A percentile compares a stretch with the other conserved stretches of the same genome.
phyloP scores from a whole-genome alignment of 2,888 invertebrate genomes.

The Prosapia bicincta region DNA sequence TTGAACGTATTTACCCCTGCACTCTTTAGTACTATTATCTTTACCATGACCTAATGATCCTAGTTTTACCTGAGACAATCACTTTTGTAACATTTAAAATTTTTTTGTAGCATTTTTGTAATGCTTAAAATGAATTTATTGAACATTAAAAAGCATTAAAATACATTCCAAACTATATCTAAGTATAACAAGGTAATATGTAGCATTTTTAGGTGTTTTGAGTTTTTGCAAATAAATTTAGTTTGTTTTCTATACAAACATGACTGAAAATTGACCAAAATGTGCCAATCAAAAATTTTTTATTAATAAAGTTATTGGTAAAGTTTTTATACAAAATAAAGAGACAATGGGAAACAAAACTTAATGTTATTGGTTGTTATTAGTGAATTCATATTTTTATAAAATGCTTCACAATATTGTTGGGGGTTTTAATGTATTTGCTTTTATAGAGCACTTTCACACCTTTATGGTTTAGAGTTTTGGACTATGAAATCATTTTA shows the following conservation, averaged over 20 bases:
- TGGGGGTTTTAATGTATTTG: too few species aligned
- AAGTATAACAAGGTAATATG: not conserved
- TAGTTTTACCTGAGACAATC: not conserved
- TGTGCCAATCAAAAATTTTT: not conserved
- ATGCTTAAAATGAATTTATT: not conserved
- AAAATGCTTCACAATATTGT: too few species aligned
- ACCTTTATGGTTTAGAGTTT: too few species aligned
- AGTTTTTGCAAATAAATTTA: not conserved
- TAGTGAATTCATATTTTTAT: too few species aligned
- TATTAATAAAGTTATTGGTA: too few species aligned
- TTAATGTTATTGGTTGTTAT: too few species aligned
- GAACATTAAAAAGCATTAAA: not conserved
- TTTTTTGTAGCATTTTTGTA: not conserved
- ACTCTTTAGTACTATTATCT: not conserved
- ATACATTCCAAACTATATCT: not conserved
- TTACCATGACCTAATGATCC: not conserved
- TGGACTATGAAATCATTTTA: too few species aligned
- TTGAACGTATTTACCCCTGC: too few species aligned
- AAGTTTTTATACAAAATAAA: too few species aligned
- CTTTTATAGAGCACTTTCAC: too few species aligned
- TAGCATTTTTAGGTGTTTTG: not conserved
- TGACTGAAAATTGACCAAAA: not conserved
- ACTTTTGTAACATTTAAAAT: too few species aligned
- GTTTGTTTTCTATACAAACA: not conserved
- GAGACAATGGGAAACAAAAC: too few species aligned